Conservation (phyloP, 2,888 invertebrate species). For the Drosophila percnosoma region DNA sequence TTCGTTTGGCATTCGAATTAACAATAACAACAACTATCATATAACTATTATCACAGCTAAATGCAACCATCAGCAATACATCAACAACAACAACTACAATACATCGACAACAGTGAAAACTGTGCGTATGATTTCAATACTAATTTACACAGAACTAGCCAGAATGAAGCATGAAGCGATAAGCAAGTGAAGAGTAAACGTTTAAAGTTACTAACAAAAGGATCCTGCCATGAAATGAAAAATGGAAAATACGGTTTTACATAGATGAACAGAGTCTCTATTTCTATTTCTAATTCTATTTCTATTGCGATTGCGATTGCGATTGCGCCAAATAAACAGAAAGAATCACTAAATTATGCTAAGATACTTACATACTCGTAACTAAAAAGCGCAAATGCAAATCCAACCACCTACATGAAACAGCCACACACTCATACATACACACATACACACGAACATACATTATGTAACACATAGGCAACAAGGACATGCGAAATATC, state of each 20-base stretch:
- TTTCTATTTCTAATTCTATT: constrained; percentile 26
- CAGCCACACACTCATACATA: constrained; percentile 5
- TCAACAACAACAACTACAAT: constrained; percentile 14
- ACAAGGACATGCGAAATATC: constrained; percentile 25
- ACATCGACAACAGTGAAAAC: constrained; percentile 3
- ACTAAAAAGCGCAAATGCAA: constrained; percentile 18
- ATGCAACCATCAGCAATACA: constrained; percentile 3
- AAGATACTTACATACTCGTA: constrained; percentile 39
- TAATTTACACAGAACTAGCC: constrained; percentile 36
- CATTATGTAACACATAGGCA: constrained; percentile 7
- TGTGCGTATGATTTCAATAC: constrained; percentile 22
- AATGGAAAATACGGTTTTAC: constrained; percentile 78
- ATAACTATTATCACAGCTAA: constrained; percentile 20
- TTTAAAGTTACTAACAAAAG: constrained; percentile 80
- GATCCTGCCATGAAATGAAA: constrained; percentile 77
- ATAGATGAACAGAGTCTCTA: constrained; percentile 37
- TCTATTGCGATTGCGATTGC: constrained; percentile 27
- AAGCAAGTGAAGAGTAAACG: constrained; percentile 61
- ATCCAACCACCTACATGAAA: constrained; percentile 46
- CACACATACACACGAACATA: neutral
- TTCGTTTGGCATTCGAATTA: constrained; percentile 48
- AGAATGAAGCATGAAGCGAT: constrained; percentile 42
- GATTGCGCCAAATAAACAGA: constrained; percentile 11
- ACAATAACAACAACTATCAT: constrained; percentile 16
- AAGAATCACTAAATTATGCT: constrained; percentile 41